Evolutionary conservation across 1,140 invertebrate species (phyloP).

Genomic region (Andricus grossulariae): DNA sequence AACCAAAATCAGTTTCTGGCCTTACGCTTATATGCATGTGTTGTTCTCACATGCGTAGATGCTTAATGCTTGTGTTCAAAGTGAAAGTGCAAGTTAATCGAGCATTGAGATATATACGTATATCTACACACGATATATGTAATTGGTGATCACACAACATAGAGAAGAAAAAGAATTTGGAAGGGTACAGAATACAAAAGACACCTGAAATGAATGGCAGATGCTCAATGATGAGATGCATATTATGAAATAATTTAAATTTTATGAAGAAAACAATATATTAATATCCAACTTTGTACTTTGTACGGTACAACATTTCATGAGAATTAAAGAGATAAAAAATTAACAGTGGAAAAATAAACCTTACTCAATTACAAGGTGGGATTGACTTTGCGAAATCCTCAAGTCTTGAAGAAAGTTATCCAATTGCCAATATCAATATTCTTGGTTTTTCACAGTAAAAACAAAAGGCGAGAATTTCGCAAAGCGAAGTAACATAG

Average conservation of each 20-base stretch:
- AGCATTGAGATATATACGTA: slow-evolving; percentile 4
- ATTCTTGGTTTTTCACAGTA: too few relatives aligned
- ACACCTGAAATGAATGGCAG: neutral
- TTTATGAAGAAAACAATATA: neutral
- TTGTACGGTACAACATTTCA: too few relatives aligned
- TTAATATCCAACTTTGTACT: too few relatives aligned
- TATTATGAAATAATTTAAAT: neutral
- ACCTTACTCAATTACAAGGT: too few relatives aligned
- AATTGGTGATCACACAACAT: slow-evolving; percentile 2
- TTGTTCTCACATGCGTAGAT: neutral
- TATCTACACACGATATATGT: slow-evolving; percentile 9
- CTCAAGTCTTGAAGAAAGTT: too few relatives aligned
- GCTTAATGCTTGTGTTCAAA: slow-evolving; percentile 5
- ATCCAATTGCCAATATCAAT: too few relatives aligned
- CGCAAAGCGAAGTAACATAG: too few relatives aligned
- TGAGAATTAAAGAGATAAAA: too few relatives aligned
- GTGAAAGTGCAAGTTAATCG: slow-evolving; percentile 25
- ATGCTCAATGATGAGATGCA: neutral
- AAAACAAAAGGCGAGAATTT: too few relatives aligned
- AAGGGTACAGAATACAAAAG: neutral
- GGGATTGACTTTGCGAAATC: too few relatives aligned
- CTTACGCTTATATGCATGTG: neutral
- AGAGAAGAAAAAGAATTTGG: slow-evolving; percentile 1
- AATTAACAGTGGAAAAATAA: too few relatives aligned
- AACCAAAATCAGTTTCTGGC: neutral